Percentiles rank a stretch among this genome's conserved stretches.
These are phyloP conservation scores for Champsocephalus esox DNA, from an alignment of 2,797 vertebrate genomes.

Conservation along the genomic window DNA sequence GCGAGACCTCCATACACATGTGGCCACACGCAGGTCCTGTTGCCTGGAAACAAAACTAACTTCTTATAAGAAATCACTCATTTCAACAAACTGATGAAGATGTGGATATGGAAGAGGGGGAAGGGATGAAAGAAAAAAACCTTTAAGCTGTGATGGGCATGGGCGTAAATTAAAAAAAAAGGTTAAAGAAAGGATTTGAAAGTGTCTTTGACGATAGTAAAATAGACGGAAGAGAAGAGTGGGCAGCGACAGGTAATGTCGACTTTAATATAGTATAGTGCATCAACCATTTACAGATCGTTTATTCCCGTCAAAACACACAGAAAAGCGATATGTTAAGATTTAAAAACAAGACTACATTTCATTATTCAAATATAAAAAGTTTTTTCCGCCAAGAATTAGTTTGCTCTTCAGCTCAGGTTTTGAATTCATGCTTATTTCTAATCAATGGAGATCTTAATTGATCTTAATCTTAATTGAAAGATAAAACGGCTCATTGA, in stretches of 20 bases:
- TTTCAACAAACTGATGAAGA: slow-evolving; percentile 37
- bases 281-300: not conserved
- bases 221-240: not conserved
- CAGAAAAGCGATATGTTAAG: not conserved
- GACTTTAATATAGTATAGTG: not conserved
- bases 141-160: not conserved
- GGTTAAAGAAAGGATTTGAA: not conserved
- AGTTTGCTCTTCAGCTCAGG: not conserved
- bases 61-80: not conserved
- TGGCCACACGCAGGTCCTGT: slow-evolving; percentile 21
- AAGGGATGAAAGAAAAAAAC: slow-evolving; percentile 2
- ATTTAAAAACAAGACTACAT: not conserved
- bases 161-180: slow-evolving; percentile 21
- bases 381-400: not conserved
- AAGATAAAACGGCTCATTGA: not conserved
- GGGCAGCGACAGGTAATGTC: not conserved
- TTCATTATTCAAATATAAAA: not conserved
- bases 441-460: not conserved
- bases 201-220: slow-evolving; percentile 29
- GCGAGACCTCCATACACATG: slow-evolving; percentile 25
- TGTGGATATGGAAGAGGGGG: slow-evolving; percentile 1
- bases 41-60: slow-evolving; percentile 57
- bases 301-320: not conserved
- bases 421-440: not conserved
- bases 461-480: not conserved